phyloP scores from a whole-genome alignment of 2,797 vertebrate species.

The Cossypha caffra region DNA sequence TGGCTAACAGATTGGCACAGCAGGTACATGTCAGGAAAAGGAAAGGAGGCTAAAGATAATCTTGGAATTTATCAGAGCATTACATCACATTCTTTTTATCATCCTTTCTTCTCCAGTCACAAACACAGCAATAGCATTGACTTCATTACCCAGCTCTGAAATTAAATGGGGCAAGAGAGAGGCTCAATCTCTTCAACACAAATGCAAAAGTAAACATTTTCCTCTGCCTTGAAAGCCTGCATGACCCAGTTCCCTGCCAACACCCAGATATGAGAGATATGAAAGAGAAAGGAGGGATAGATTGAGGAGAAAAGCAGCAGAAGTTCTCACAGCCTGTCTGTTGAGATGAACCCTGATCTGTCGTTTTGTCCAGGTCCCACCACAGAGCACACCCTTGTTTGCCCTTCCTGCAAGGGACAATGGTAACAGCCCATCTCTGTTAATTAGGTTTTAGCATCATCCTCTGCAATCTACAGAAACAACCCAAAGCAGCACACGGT shows the following conservation, averaged over 20 bases:
- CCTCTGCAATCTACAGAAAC: background rate
- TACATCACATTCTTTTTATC: conserved; percentile 9
- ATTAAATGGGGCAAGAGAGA: conserved; percentile 28
- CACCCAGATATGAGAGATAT: background rate
- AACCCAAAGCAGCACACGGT: background rate
- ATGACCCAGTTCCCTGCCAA: conserved; percentile 18
- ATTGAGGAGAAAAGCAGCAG: background rate
- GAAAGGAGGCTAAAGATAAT: conserved; percentile 4
- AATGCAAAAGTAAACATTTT: conserved; percentile 9
- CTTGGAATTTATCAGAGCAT: conserved; percentile 41
- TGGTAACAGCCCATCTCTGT: background rate
- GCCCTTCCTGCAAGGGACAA: background rate
- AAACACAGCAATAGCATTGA: background rate
- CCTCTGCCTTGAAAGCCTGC: background rate
- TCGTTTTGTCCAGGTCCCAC: background rate
- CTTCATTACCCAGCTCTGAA: conserved; percentile 36
- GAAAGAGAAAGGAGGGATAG: background rate
- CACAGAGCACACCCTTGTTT: background rate
- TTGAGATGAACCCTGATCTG: background rate
- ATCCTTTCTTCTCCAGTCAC: background rate
- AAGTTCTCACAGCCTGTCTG: background rate
- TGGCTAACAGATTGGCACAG: conserved; percentile 53
- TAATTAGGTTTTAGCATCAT: background rate
- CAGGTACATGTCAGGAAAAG: conserved; percentile 30
- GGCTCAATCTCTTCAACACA: background rate